These are phyloP conservation scores for Theristus sp. DNA, from an alignment of 2,888 invertebrate genomes.

Conservation along the genomic window DNA sequence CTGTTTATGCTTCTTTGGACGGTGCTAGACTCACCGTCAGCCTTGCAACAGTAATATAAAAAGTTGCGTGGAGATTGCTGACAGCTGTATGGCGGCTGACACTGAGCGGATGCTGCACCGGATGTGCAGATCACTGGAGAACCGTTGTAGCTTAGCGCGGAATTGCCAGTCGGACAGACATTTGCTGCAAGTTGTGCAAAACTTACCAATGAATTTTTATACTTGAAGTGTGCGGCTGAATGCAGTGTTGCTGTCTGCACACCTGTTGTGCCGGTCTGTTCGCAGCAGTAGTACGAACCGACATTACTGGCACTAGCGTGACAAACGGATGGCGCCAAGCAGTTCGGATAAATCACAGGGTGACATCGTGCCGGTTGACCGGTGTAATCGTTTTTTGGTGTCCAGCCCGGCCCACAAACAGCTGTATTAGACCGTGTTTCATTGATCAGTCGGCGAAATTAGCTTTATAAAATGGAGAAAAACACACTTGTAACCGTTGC, in stretches of 20 bases:
- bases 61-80: not conserved
- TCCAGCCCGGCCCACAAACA: not conserved
- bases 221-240: not conserved
- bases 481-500: not conserved
- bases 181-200: not conserved
- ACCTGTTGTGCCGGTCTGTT: not conserved
- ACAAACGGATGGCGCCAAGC: not conserved
- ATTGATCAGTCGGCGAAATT: too few relatives aligned
- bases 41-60: not conserved
- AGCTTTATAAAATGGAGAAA: too few relatives aligned
- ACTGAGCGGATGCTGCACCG: not conserved
- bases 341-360: not conserved
- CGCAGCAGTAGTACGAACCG: not conserved
- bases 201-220: not conserved
- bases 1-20: too few relatives aligned
- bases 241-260: too few relatives aligned
- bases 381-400: not conserved
- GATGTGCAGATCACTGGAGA: not conserved
- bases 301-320: not conserved
- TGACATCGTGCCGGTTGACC: not conserved
- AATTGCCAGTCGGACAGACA: not conserved
- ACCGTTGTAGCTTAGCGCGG: not conserved
- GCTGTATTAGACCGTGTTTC: too few relatives aligned
- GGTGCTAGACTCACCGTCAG: too few relatives aligned
- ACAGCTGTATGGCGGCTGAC: not conserved